Evolutionary conservation across 2,113 vertebrate species (phyloP), one percentile per base, ranked within the genome.

Genomic region (Chauna torquata): DNA sequence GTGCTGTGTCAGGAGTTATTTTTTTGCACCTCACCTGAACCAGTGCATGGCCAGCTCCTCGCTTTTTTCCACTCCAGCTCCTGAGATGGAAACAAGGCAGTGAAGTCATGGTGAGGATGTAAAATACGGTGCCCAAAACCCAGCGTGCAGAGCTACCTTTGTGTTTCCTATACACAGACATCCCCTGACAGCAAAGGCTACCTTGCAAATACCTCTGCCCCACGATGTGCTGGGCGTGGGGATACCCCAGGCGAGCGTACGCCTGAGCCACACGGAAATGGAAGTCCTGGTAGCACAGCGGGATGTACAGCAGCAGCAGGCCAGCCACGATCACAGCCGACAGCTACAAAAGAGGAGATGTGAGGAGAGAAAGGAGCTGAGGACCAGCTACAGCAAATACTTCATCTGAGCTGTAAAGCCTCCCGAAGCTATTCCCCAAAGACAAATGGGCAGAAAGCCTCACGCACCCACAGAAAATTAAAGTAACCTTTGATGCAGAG

Each of bases 181-280:
- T 44, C 55, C 4, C 3, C 44, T 28, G 25, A 18, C 42, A 76
- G 32, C 23, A 77, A 77, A 42, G 22, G 27, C 83, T 96, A 98
- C 96, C 97, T 98, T 95, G 96, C 92, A 98, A 82, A 79, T 98
- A 98, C 91, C 97, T 98, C 93, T 98, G 97, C 19, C 97, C 98
- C 92, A 98, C 74, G 57, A 97, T 94, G 83, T 97, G 95, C 91
- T 98, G 97, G 32, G 97, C 97, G 5, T 64, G 77, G 44, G 96
- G 38, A 55, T 96, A 98, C 6, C 97, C 98, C 79, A 97, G 88
- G 36, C 0, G 54, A 72, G 96, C 97, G 0, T 98, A 98, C 65
- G 96, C 12, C 1, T 96, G 96, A 62, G 93, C 96, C 88, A 98
- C 94, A 0, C 87, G 97, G 94, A 98, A 98, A 75, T 98, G 97